Base-by-base conservation (phyloP, 2,797 vertebrate genomes). In the Dipus sagitta region DNA sequence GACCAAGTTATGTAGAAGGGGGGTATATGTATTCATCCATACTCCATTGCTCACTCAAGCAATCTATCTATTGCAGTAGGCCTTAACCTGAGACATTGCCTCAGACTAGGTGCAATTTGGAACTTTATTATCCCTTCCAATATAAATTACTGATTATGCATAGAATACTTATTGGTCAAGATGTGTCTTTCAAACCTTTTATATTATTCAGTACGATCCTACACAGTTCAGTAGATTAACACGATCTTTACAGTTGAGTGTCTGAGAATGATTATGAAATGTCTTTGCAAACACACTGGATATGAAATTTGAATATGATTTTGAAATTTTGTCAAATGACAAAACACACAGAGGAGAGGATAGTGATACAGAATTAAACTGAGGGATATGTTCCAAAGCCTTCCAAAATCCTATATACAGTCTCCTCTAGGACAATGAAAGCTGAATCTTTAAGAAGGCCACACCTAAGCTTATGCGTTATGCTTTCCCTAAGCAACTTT, bases 101-200 rank as follows among this genome's bases (percentile, higher is more conserved):
- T 92, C 54, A 52, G 18, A 78, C 18, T 71, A 71, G 34, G 86
- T 4, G 78, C 26, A 2, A 85, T 6, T 34, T 78, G 28, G 10
- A 58, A 18, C 24, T 87, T 84, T 78, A 76, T 47, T 77, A 72
- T 91, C 70, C 74, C 92, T 94, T 65, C 62, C 15, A 88, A 86
- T 79, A 82, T 91, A 80, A 91, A 34, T 88, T 91, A 68, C 20
- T 42, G 89, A 95, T 80, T 38, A 28, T 77, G 81, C 6, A 94
- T 86, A 78, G 11, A 86, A 86, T 26, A 58, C 52, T 10, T 87
- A 5, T 70, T 14, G 62, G 15, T 5, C 72, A 71, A 62, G 93
- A 88, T 13, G 26, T 42, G 3, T 77, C 68, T 92, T 82, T 38
- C 18, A 79, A 94, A 84, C 8, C 42, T 91, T 91, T 88, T 60